Evolutionary conservation across 2,888 invertebrate species (phyloP).

Genomic region (Polietes domitor): DNA sequence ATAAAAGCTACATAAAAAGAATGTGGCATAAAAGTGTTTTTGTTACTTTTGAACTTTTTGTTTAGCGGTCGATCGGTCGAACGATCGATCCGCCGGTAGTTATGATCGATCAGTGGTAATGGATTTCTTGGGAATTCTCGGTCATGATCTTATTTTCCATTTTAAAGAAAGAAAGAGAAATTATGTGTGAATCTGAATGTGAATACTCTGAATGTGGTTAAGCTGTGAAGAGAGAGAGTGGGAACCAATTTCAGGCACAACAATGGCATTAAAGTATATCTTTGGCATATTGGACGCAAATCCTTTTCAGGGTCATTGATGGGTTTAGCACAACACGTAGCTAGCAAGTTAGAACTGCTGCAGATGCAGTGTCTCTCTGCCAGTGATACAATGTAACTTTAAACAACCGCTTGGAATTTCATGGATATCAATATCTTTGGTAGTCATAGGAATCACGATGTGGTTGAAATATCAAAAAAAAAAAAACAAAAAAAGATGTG

Average conservation of each 20-base stretch:
- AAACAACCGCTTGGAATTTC: too few species aligned
- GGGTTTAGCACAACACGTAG: too few species aligned
- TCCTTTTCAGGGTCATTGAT: not conserved
- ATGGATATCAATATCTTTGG: too few species aligned
- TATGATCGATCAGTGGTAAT: constrained; percentile 53
- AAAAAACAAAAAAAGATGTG: too few species aligned
- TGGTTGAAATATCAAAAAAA: too few species aligned
- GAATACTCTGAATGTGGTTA: too few species aligned
- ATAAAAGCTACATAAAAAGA: not conserved
- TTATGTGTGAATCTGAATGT: constrained; percentile 32
- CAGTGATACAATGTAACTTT: too few species aligned
- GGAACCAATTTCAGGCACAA: not conserved
- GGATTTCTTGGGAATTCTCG: constrained; percentile 56
- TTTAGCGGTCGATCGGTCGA: constrained; percentile 3
- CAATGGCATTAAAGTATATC: not conserved
- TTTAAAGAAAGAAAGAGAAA: constrained; percentile 46
- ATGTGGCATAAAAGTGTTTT: constrained; percentile 12
- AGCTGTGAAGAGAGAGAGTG: not conserved
- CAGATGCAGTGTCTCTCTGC: too few species aligned
- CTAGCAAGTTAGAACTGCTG: too few species aligned
- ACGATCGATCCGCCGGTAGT: constrained; percentile 18
- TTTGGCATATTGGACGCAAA: not conserved
- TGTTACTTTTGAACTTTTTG: constrained; percentile 28
- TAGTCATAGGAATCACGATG: too few species aligned
- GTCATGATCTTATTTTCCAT: constrained; percentile 40